Evolutionary conservation across 2,888 invertebrate genomes (phyloP).

Genomic region (Trissolcus japonicus): DNA sequence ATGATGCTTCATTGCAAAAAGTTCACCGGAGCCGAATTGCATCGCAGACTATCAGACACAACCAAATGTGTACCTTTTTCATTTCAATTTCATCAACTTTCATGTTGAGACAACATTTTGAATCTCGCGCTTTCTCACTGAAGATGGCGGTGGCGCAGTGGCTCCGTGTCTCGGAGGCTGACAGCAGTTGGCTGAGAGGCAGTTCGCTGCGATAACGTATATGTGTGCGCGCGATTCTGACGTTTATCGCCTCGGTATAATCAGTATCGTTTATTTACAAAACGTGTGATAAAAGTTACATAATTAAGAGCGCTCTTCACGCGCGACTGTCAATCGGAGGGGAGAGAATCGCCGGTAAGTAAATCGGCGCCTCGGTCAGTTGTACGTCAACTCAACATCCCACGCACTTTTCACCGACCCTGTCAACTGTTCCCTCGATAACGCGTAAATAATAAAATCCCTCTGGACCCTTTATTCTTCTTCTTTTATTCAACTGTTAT

Average conservation of each 20-base stretch:
- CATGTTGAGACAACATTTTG: no score
- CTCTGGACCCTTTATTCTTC: neutral
- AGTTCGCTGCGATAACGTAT: conserved; percentile 63
- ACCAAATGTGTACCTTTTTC: no score
- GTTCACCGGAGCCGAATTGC: no score
- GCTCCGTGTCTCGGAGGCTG: conserved; percentile 59
- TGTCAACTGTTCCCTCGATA: conserved; percentile 38
- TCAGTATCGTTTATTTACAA: conserved; percentile 73
- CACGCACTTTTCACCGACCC: conserved; percentile 65
- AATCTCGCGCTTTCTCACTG: conserved; percentile 57
- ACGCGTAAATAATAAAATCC: conserved; percentile 1
- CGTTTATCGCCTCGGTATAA: conserved; percentile 72
- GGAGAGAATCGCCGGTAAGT: conserved; percentile 50
- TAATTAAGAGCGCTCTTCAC: conserved; percentile 63
- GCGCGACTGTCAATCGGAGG: conserved; percentile 46
- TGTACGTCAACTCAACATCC: conserved; percentile 57
- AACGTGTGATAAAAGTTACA: conserved; percentile 70
- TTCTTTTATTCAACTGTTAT: neutral
- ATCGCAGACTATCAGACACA: no score
- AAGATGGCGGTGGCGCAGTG: conserved; percentile 62
- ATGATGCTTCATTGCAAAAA: no score
- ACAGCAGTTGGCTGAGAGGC: conserved; percentile 61
- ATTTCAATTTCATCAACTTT: no score
- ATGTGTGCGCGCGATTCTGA: conserved; percentile 69
- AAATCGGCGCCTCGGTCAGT: conserved; percentile 25